These are phyloP conservation scores for Incurvaria masculella DNA, from an alignment of 2,888 invertebrate species.

Conservation along the genomic window DNA sequence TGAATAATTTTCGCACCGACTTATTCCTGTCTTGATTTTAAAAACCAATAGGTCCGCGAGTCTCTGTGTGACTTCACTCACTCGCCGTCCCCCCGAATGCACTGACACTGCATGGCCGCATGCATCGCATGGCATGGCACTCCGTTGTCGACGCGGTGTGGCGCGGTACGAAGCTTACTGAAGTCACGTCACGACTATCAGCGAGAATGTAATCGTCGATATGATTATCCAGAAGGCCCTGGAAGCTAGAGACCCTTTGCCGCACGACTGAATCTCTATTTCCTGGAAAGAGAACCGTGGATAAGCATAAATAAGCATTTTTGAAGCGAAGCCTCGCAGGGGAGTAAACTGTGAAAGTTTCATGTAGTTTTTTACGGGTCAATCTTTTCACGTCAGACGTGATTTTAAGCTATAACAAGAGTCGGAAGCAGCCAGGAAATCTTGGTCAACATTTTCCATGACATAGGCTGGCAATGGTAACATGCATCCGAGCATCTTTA, in stretches of 20 bases:
- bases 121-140: slow-evolving; percentile 16
- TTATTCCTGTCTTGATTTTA: neutral
- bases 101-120: slow-evolving; percentile 24
- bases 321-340: no score
- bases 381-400: no score
- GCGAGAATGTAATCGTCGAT: neutral
- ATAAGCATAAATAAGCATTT: no score
- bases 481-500: no score
- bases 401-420: no score
- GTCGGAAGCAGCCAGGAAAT: no score
- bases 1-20: neutral
- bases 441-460: no score
- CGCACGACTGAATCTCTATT: slow-evolving; percentile 64
- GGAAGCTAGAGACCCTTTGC: slow-evolving; percentile 31
- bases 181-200: slow-evolving; percentile 1
- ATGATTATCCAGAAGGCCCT: neutral
- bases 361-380: no score
- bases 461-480: no score
- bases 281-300: no score
- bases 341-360: no score
- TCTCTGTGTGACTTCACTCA: neutral
- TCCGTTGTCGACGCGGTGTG: neutral
- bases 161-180: neutral
- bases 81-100: slow-evolving; percentile 22
- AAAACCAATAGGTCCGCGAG: no score